Base-by-base conservation (phyloP, 2,113 vertebrate species). In the Tachycineta bicolor region DNA sequence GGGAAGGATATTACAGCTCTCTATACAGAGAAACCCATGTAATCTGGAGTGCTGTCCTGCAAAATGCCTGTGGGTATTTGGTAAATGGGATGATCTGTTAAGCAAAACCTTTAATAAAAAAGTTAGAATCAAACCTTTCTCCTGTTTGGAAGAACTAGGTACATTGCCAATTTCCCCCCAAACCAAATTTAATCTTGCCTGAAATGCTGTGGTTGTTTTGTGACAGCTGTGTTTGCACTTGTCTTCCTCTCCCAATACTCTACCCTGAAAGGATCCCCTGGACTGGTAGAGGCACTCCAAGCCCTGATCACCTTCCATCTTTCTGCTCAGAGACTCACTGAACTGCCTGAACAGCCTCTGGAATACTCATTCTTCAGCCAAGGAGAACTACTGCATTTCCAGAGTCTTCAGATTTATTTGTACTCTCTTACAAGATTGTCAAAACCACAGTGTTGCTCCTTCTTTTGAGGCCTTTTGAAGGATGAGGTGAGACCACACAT, bases 11-110 rank as follows among this genome's bases (percentile, higher is more conserved):
- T 86, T 63, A 39, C 24, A 84, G 10, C 4, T 80, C 50, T 79
- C 69, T 75, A 26, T 6, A 44, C 5, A 34, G 31, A 26, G 26
- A 81, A 87, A 37, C 11, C 10, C 0, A 0, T 26, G 11, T 44
- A 63, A 47, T 52, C 16, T 55, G 26, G 52, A 39, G 22, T 34
- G 25, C 19, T 55, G 12, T 46, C 43, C 85, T 53, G 47, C 29
- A 87, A 70, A 91, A 88, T 23, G 5, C 7, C 9, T 59, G 19
- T 34, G 83, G 43, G 26, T 39, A 74, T 79, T 76, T 44, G 37
- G 26, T 53, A 53, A 87, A 75, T n/a, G 7, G 50, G 18, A 77
- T 50, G n/a, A 68, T 58, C 33, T 85, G 46, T 56, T 41, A 87
- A 94, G 20, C 4, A 73, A 90, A 60, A 17, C 16, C 53, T 9